A percentile compares a stretch with the other conserved stretches of the same genome.
Evolutionary conservation across 2,797 vertebrate species (phyloP).

Genomic region (Macrochelys suwanniensis): DNA sequence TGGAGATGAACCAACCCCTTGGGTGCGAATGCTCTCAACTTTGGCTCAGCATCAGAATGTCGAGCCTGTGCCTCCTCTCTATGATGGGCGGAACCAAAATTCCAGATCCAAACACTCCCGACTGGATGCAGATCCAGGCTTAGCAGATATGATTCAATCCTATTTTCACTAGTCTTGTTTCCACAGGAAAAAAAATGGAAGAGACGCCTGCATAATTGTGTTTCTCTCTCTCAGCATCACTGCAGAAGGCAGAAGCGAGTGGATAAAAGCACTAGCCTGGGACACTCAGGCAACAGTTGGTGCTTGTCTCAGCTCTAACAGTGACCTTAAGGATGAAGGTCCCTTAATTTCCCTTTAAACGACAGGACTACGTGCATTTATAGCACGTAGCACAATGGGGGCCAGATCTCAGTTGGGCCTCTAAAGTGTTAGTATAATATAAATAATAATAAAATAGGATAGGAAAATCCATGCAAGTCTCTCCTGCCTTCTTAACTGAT

Average conservation of each 20-base stretch:
- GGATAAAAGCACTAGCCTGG: not conserved
- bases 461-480: not conserved
- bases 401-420: not conserved
- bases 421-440: conserved; percentile 24
- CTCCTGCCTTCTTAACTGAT: not conserved
- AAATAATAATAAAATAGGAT: conserved; percentile 6
- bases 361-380: not conserved
- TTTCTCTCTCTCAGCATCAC: not conserved
- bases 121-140: not conserved
- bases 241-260: not conserved
- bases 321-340: conserved; percentile 30
- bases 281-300: not conserved
- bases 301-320: not conserved
- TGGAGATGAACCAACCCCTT: not conserved
- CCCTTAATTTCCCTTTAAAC: conserved; percentile 33
- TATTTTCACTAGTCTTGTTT: accelerated
- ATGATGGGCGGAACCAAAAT: not conserved
- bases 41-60: not conserved
- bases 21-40: not conserved
- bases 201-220: not conserved
- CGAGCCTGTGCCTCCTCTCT: not conserved
- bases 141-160: not conserved
- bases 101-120: not conserved
- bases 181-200: not conserved
- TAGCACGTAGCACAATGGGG: not conserved